phyloP scores from a whole-genome alignment of 1,140 invertebrate genomes.

The Sarcophaga bullata region DNA sequence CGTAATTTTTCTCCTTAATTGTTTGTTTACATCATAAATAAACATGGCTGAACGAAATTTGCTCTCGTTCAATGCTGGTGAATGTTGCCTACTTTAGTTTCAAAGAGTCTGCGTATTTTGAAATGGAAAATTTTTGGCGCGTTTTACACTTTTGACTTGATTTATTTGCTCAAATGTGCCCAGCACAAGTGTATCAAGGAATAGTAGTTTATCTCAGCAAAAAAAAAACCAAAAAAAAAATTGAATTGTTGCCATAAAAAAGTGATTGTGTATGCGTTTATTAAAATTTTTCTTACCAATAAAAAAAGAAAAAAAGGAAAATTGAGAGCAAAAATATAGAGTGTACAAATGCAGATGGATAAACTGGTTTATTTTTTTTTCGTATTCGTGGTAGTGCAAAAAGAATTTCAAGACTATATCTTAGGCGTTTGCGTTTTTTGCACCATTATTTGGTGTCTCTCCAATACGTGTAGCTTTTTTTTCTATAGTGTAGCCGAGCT shows the following conservation, averaged over 20 bases:
- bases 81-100: constrained; percentile 15
- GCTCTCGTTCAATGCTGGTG: constrained; percentile 19
- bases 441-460: not conserved
- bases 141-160: constrained; percentile 38
- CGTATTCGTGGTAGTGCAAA: not conserved
- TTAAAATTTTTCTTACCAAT: too few species aligned
- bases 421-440: not conserved
- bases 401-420: not conserved
- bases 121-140: constrained; percentile 41
- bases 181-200: not conserved
- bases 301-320: too few species aligned
- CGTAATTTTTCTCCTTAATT: constrained; percentile 64
- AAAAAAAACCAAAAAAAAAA: not conserved
- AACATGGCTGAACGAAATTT: constrained; percentile 56
- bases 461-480: not conserved
- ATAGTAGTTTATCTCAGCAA: not conserved
- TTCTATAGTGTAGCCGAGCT: not conserved
- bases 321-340: not conserved
- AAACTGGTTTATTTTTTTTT: constrained; percentile 17
- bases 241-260: not conserved
- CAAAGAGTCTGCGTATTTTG: constrained; percentile 50
- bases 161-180: not conserved
- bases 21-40: constrained; percentile 66
- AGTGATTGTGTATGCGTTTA: not conserved
- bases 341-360: not conserved